phyloP scores from a whole-genome alignment of 2,797 vertebrate species.

The Kryptopterus vitreolus region DNA sequence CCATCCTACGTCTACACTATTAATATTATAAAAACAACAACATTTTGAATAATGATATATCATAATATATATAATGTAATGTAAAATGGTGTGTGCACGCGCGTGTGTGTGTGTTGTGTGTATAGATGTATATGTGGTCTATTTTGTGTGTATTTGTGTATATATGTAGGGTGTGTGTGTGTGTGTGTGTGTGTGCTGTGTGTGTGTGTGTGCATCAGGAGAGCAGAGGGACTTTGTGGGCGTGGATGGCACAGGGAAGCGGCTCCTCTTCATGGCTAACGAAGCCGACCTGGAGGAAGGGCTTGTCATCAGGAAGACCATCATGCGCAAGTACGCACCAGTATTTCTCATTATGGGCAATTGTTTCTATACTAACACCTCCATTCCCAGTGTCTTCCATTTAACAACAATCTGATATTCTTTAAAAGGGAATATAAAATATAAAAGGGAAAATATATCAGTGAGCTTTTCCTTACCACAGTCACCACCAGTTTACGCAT shows the following conservation, averaged over 20 bases:
- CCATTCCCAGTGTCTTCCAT: neutral
- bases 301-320: conserved; percentile 88
- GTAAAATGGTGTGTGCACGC: neutral
- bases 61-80: too few species aligned
- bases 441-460: too few species aligned
- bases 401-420: neutral
- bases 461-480: too few species aligned
- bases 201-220: conserved; percentile 74
- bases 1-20: too few species aligned
- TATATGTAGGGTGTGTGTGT: conserved; percentile 24
- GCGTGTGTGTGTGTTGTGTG: too few species aligned
- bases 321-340: conserved; percentile 89
- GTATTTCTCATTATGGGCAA: neutral
- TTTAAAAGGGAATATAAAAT: too few species aligned
- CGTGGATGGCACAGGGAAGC: conserved; percentile 88
- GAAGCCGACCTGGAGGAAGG: conserved; percentile 97
- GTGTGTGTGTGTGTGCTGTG: neutral
- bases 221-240: conserved; percentile 98
- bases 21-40: too few species aligned
- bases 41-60: too few species aligned
- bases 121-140: too few species aligned
- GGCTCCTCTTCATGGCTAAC: conserved; percentile 96
- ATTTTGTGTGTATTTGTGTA: too few species aligned
- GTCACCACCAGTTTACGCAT: too few species aligned
- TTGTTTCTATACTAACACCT: too few species aligned